phyloP scores from a whole-genome alignment of 2,113 vertebrate genomes.

The Aldabrachelys gigantea region DNA sequence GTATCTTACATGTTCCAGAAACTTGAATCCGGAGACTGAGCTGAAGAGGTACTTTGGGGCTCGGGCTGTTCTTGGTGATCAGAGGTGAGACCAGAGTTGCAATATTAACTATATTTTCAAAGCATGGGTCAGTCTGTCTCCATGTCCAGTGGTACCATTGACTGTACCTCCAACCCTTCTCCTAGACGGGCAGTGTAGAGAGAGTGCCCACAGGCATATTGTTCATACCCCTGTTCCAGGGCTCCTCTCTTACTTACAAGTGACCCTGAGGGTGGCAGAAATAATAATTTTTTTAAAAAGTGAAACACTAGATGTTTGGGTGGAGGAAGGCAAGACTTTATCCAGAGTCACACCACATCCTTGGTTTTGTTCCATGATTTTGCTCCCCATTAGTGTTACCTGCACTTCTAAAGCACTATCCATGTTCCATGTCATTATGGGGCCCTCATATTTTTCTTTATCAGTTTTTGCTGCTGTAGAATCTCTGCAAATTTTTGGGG shows the following conservation, averaged over 20 bases:
- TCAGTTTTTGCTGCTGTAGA: background rate
- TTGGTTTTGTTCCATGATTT: background rate
- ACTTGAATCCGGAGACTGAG: constrained; percentile 96
- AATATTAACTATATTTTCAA: no score
- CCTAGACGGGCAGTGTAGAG: background rate
- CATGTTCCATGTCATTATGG: background rate
- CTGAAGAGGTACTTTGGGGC: constrained; percentile 97
- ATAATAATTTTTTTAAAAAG: background rate
- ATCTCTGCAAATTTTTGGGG: background rate
- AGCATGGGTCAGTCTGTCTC: background rate
- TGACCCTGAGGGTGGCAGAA: background rate
- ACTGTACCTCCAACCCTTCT: background rate
- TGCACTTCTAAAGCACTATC: background rate
- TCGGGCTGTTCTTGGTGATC: constrained; percentile 94
- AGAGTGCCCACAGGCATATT: background rate
- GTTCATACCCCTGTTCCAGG: background rate
- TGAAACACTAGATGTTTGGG: background rate
- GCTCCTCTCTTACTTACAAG: background rate
- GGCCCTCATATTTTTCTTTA: background rate
- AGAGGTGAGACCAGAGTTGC: constrained; percentile 81
- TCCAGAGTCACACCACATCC: background rate
- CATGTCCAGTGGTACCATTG: background rate
- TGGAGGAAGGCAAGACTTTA: background rate
- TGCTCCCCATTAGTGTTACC: background rate
- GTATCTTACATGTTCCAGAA: constrained; percentile 76